These are phyloP conservation scores for Acrocephalus scirpaceus DNA, from an alignment of 2,797 vertebrate species.

Conservation along the genomic window DNA sequence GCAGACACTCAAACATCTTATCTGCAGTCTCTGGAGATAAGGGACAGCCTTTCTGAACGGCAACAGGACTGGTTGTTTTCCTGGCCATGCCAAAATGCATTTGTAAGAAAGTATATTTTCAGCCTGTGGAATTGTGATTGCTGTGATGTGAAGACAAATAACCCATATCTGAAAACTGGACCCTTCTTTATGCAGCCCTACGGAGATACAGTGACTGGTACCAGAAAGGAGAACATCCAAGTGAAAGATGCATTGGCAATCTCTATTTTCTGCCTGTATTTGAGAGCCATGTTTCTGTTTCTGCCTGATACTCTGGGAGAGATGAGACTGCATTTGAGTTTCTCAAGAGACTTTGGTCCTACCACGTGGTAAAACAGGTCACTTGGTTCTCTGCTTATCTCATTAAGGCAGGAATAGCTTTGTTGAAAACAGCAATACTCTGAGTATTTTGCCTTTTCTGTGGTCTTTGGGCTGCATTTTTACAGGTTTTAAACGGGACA, in stretches of 20 bases:
- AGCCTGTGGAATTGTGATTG: not conserved
- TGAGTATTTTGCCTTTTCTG: not conserved
- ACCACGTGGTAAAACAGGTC: not conserved
- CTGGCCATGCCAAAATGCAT: not conserved
- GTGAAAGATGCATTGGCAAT: not conserved
- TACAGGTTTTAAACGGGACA: not conserved
- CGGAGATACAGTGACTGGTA: not conserved
- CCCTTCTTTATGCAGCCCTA: not conserved
- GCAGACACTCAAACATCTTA: not conserved
- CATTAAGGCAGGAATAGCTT: not conserved
- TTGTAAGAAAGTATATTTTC: not conserved
- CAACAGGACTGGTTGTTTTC: not conserved
- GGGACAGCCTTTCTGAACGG: not conserved
- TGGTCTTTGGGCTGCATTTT: not conserved
- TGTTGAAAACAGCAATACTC: not conserved
- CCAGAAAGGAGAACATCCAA: not conserved
- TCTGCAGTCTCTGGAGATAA: not conserved
- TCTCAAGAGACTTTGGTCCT: not conserved
- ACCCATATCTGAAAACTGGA: not conserved
- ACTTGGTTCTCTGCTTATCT: not conserved
- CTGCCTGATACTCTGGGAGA: not conserved
- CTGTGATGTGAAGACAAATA: not conserved
- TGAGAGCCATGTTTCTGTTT: not conserved
- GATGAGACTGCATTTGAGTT: not conserved
- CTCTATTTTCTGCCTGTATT: not conserved